Evolutionary conservation across 2,113 vertebrate genomes (phyloP).

Genomic region (Stigmatopora argus): DNA sequence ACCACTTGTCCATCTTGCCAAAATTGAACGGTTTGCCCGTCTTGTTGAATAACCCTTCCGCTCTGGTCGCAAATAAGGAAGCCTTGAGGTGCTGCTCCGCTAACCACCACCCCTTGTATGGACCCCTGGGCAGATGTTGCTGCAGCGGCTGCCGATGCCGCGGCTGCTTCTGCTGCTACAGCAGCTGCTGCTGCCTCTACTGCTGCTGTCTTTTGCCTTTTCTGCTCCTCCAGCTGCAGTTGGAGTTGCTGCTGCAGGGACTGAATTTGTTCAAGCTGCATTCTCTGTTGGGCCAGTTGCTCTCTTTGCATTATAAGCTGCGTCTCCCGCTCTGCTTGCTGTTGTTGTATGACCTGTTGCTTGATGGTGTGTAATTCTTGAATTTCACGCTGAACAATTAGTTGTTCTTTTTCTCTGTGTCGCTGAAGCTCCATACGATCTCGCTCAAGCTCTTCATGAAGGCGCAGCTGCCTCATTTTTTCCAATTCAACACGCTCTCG

Average conservation of each 20-base stretch:
- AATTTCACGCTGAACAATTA: conserved; percentile 91
- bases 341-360: conserved; percentile 94
- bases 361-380: conserved; percentile 96
- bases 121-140: conserved; percentile 82
- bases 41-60: conserved; percentile 75
- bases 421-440: conserved; percentile 89
- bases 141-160: conserved; percentile 72
- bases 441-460: conserved; percentile 94
- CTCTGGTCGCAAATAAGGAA: conserved; percentile 77
- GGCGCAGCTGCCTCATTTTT: conserved; percentile 85
- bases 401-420: conserved; percentile 92
- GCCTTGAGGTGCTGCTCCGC: conserved; percentile 57
- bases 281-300: conserved; percentile 91
- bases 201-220: conserved; percentile 85
- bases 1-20: conserved; percentile 79
- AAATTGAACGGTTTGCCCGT: conserved; percentile 84
- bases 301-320: conserved; percentile 93
- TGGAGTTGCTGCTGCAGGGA: conserved; percentile 95
- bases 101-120: conserved; percentile 76
- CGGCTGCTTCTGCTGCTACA: conserved; percentile 73
- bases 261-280: conserved; percentile 96
- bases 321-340: conserved; percentile 90
- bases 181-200: conserved; percentile 78
- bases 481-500: conserved; percentile 92
- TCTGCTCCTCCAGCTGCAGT: conserved; percentile 95